These are phyloP conservation scores for Acrossocheilus wenchowensis DNA, from an alignment of 2,797 vertebrate species.

Conservation along the genomic window DNA sequence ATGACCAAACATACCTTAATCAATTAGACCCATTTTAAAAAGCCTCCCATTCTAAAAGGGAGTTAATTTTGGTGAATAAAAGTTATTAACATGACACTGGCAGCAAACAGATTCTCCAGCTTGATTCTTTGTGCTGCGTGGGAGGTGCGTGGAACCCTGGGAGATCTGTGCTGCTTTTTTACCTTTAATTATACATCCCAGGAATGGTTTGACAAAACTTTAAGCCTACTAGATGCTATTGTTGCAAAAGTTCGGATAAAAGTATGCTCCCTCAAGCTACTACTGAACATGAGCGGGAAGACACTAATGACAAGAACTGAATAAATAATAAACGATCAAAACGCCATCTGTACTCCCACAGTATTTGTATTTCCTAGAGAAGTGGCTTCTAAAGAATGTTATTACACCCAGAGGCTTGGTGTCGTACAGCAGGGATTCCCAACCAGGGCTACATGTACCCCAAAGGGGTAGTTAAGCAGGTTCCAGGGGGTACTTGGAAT, in stretches of 20 bases:
- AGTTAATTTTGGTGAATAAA: background rate
- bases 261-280: conserved; percentile 25
- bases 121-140: conserved; percentile 21
- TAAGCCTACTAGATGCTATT: conserved; percentile 37
- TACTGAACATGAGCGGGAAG: conserved; percentile 21
- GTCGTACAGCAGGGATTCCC: conserved; percentile 17
- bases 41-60: background rate
- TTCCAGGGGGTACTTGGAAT: conserved; percentile 10
- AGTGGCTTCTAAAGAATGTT: conserved; percentile 23
- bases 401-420: conserved; percentile 27
- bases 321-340: conserved; percentile 50
- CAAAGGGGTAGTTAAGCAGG: conserved; percentile 11
- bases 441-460: conserved; percentile 22
- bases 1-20: background rate
- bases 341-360: conserved; percentile 28
- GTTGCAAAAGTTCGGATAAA: conserved; percentile 42
- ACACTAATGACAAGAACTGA: conserved; percentile 42
- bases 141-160: background rate
- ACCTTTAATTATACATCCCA: conserved; percentile 53
- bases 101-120: conserved; percentile 1
- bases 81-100: background rate
- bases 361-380: conserved; percentile 32
- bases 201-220: conserved; percentile 42
- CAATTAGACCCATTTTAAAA: background rate
- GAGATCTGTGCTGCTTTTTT: conserved; percentile 29